Evolutionary conservation across 2,113 vertebrate species (phyloP), one percentile per base, ranked within the genome.

Genomic region (Pelodiscus sinensis): DNA sequence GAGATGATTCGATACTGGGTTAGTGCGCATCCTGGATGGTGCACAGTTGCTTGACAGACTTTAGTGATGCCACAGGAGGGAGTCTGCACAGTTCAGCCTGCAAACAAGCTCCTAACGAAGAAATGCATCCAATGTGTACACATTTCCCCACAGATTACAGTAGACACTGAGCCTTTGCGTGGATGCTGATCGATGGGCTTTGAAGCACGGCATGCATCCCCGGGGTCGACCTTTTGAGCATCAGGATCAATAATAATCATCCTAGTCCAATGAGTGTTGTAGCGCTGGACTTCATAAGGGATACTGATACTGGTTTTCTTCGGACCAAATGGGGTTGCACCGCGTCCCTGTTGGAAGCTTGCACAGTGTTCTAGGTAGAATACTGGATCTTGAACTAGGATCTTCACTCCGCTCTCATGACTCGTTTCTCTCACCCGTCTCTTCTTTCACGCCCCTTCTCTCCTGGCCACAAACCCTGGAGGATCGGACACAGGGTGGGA

Each of bases 31-130:
- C 54, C 29, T 92, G 10, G 65, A 88, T 91, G 6, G 8, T 25
- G 52, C 8, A 19, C 6, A 68, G 16, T 35, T 88, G 25, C 56
- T 89, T 92, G 93, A 84, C 84, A 90, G 86, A 60, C 35, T 73
- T 54, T 95, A 91, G 92, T 91, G 91, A 89, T 35, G 82, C 94
- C 96, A 95, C 94, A 95, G 96, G 93, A 96, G 94, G 95, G 91
- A 95, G 88, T 91, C 52, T 95, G 65, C 50, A 95, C 52, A 58
- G 85, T 91, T 91, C 90, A 78, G 18, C 89, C 78, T 89, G 82
- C 87, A 90, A 93, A 85, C 50, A 51, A 0, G 14, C 6, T 83
- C 86, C 77, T 38, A 90, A 92, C 5, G 35, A 81, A 85, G 31
- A 87, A 88, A 91, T n/a, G 22, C 73, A 75, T 84, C 29, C 5